Conservation (phyloP, 2,113 vertebrate species). For the Parus major region DNA sequence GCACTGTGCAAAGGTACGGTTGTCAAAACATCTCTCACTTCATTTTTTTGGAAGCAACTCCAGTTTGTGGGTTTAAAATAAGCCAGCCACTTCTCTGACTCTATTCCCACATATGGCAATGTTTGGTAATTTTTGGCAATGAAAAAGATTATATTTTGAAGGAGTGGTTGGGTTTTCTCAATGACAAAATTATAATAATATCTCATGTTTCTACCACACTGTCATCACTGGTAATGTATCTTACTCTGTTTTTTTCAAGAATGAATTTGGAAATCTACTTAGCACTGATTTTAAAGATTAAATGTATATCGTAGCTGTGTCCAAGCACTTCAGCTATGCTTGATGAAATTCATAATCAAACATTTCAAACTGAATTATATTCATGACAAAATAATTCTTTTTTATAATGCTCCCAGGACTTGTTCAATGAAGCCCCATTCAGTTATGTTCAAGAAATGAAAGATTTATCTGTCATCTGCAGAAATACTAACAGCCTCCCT, state of each 20-base stretch:
- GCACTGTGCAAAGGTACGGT: not conserved
- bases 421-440: not conserved
- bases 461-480: conserved; percentile 16
- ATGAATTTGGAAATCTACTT: not conserved
- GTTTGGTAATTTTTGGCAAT: not conserved
- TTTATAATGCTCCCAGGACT: not conserved
- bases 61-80: not conserved
- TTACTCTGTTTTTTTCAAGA: not conserved
- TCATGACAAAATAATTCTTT: not conserved
- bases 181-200: not conserved
- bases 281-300: not conserved
- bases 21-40: not conserved
- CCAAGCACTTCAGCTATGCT: not conserved
- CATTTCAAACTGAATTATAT: conserved; percentile 11
- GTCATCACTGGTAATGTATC: not conserved
- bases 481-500: not conserved
- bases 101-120: not conserved
- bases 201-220: not conserved
- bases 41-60: not conserved
- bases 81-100: not conserved
- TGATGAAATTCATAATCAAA: not conserved
- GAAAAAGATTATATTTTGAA: not conserved
- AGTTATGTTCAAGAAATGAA: conserved; percentile 30
- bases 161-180: not conserved
- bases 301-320: not conserved